Evolutionary conservation across 1,140 invertebrate genomes (phyloP).

Genomic region (Pemphigus obesinymphae): DNA sequence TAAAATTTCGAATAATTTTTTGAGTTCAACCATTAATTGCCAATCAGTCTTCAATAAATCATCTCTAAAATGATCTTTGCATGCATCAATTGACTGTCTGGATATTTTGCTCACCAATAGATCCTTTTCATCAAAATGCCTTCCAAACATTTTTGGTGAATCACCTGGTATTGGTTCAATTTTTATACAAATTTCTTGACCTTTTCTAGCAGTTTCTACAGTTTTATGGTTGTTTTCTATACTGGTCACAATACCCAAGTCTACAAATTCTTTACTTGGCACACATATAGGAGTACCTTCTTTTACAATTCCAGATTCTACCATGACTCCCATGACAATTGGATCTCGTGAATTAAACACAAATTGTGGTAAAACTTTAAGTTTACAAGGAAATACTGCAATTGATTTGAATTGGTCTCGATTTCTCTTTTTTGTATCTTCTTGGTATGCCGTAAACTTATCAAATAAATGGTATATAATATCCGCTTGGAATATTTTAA

Average conservation of each 20-base stretch:
- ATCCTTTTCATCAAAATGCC: slow-evolving; percentile 97
- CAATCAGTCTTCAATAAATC: slow-evolving; percentile 95
- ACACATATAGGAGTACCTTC: slow-evolving; percentile 96
- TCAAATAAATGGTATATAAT: slow-evolving; percentile 99
- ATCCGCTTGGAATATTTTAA: slow-evolving; percentile 97
- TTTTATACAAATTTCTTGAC: slow-evolving; percentile 97
- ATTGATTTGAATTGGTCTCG: slow-evolving; percentile 92
- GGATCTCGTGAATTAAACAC: slow-evolving; percentile 98
- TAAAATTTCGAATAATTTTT: slow-evolving; percentile 95
- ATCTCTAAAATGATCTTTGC: slow-evolving; percentile 98
- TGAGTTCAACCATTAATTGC: slow-evolving; percentile 96
- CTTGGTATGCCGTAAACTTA: slow-evolving; percentile 89
- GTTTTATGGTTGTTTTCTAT: slow-evolving; percentile 88
- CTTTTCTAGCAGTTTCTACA: slow-evolving; percentile 88
- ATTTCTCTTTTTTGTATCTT: slow-evolving; percentile 88
- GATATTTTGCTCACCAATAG: slow-evolving; percentile 95
- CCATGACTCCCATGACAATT: slow-evolving; percentile 91
- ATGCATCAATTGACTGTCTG: slow-evolving; percentile 95
- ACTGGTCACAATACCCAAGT: slow-evolving; percentile 90
- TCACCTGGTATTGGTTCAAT: slow-evolving; percentile 95
- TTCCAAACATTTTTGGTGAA: slow-evolving; percentile 94
- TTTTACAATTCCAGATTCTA: slow-evolving; percentile 93
- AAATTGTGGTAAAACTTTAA: slow-evolving; percentile 67
- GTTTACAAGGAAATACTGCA: slow-evolving; percentile 97
- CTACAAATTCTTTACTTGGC: slow-evolving; percentile 92